These are phyloP conservation scores for Cairina moschata DNA, from an alignment of 2,113 vertebrate species.

Conservation along the genomic window DNA sequence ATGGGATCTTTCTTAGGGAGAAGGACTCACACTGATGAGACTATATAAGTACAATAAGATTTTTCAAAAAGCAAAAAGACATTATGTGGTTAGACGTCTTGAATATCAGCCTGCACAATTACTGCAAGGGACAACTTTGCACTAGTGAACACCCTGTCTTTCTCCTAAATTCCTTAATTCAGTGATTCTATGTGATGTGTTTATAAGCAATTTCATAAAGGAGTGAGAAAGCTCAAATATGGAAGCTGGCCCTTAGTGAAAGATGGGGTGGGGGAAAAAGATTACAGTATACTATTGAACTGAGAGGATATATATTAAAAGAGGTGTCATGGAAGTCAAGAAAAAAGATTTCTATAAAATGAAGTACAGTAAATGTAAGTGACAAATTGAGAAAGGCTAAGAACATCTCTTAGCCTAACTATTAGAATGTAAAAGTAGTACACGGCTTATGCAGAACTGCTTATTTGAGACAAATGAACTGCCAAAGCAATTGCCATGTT, in stretches of 20 bases:
- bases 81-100: fast-evolving
- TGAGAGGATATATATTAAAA: not conserved
- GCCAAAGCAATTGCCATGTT: not conserved
- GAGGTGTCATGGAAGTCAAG: not conserved
- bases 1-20: slow-evolving; percentile 15
- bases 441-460: not conserved
- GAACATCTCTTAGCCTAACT: not conserved
- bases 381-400: not conserved
- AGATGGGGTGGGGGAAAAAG: not conserved
- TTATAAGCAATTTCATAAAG: not conserved
- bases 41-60: not conserved
- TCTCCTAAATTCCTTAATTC: not conserved
- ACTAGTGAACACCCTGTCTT: not conserved
- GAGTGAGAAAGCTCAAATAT: not conserved
- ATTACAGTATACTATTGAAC: not conserved
- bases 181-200: not conserved
- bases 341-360: not conserved
- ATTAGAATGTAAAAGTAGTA: not conserved
- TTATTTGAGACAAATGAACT: slow-evolving; percentile 24
- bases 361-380: not conserved
- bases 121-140: not conserved
- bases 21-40: not conserved
- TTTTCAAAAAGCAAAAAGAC: not conserved
- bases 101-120: not conserved
- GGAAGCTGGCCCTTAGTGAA: not conserved